Conservation (phyloP, 2,888 invertebrate genomes). For the Caenorhabditis plicata region DNA sequence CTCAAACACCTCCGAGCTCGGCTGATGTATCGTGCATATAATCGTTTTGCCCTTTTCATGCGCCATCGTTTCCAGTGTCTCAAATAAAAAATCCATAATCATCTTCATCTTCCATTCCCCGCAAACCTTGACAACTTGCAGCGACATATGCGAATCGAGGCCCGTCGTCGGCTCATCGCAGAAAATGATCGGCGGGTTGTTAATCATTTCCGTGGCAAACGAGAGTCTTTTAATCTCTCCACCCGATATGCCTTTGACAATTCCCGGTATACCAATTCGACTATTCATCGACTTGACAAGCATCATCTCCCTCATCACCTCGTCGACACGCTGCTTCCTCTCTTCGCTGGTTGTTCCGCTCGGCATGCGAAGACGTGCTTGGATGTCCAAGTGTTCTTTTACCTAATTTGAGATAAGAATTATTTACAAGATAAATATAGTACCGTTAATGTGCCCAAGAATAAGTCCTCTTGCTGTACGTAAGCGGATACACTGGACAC, state of each 20-base stretch:
- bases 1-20: conserved; percentile 83
- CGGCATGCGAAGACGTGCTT: conserved; percentile 81
- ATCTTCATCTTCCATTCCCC: conserved; percentile 3
- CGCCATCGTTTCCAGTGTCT: conserved; percentile 41
- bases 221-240: conserved; percentile 92
- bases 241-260: conserved; percentile 46
- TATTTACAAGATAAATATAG: not conserved
- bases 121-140: conserved; percentile 16
- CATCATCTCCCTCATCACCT: conserved; percentile 77
- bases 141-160: conserved; percentile 79
- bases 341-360: conserved; percentile 70
- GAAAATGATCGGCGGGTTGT: conserved; percentile 89
- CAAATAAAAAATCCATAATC: not conserved
- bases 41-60: conserved; percentile 79
- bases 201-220: conserved; percentile 89
- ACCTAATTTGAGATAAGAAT: too few species aligned
- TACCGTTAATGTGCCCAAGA: conserved; percentile 49
- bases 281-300: conserved; percentile 85
- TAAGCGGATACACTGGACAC: conserved; percentile 66
- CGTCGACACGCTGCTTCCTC: conserved; percentile 79
- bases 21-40: conserved; percentile 90
- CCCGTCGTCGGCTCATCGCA: conserved; percentile 94
- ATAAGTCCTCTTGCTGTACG: conserved; percentile 59
- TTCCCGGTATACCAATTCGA: conserved; percentile 83
- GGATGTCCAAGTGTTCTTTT: conserved; percentile 54